Base-by-base conservation (phyloP, 2,888 invertebrate genomes). In the Epinotia demarniana region DNA sequence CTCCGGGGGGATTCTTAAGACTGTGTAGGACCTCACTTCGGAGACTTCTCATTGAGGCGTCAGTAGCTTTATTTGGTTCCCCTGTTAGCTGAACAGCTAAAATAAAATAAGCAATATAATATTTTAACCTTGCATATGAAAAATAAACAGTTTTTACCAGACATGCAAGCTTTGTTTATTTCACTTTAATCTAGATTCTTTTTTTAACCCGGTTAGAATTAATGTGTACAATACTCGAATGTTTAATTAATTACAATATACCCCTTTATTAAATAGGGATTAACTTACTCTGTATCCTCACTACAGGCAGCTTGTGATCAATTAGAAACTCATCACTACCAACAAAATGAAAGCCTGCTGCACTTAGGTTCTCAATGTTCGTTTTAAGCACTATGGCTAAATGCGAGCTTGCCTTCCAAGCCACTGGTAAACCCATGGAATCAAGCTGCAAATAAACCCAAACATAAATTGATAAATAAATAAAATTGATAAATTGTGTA, bases 371-470 rank as follows among this genome's bases (percentile, higher is more conserved):
- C 83, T 96, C 96, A 81, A 97, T 95, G 86, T 97, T 97, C 62
- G 97, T 97, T 87, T 96, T 96, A 73, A 98, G 83, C 77, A 98
- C 95, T 79, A 97, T 93, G 69, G 96, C 96, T 83, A 98, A 95
- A 85, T 96, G 95, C 79, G 96, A 96, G 70, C 96, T 95, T 70
- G 96, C 96, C 84, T 96, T 97, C 98, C 98, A 98, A 43, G 97
- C 97, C 73, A 97, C 93, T 66, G 97, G 95, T 85, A 96, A 95
- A 73, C 98, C 98, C 89, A 97, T 97, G 83, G 96, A 95, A 86
- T 97, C 97, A 83, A 98, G 92, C 97, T 97, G 89, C 57, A 86
- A 85, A 77, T 39, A 46, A n/a, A n/a, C 1, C 89, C 57, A 86
- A 85, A 77, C 39, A 39, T 53, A n/a, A n/a, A n/a, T n/a, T n/a